Conservation (phyloP, 2,888 invertebrate species). For the Smittia sp. region DNA sequence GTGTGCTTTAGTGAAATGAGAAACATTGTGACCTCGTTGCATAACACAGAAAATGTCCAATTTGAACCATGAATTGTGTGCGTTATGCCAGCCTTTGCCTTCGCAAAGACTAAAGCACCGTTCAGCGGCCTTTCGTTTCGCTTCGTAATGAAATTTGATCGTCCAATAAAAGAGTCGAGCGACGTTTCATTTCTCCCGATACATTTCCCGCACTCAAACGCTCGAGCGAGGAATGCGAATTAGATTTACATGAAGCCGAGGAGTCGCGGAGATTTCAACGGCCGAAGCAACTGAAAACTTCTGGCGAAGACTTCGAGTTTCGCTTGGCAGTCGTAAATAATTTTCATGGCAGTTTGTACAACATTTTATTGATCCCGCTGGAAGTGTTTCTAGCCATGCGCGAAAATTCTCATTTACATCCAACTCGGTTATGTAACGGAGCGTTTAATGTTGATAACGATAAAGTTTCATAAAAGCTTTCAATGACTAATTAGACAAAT, state of each 20-base stretch:
- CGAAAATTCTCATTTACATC: no score
- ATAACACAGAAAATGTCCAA: neutral
- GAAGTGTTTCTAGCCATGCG: no score
- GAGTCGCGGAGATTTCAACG: neutral
- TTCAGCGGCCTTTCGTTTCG: slow-evolving; percentile 2
- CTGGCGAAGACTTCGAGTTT: neutral
- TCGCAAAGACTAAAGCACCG: neutral
- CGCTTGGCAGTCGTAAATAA: neutral
- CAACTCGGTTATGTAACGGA: no score
- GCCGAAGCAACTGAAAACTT: neutral
- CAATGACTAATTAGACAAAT: neutral
- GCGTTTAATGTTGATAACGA: no score
- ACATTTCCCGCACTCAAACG: neutral
- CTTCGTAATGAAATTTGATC: slow-evolving; percentile 34
- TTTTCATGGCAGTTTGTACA: no score
- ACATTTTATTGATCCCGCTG: no score
- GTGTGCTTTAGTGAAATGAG: neutral
- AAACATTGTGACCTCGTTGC: slow-evolving; percentile 1
- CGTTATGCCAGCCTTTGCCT: neutral
- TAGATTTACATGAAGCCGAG: neutral
- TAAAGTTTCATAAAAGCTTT: slow-evolving; percentile 3
- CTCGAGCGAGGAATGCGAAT: neutral
- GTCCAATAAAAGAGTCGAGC: slow-evolving; percentile 23
- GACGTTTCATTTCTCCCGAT: neutral
- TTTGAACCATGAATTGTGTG: neutral